Conservation (phyloP, 2,888 invertebrate genomes). For the Dasypolia templi region DNA sequence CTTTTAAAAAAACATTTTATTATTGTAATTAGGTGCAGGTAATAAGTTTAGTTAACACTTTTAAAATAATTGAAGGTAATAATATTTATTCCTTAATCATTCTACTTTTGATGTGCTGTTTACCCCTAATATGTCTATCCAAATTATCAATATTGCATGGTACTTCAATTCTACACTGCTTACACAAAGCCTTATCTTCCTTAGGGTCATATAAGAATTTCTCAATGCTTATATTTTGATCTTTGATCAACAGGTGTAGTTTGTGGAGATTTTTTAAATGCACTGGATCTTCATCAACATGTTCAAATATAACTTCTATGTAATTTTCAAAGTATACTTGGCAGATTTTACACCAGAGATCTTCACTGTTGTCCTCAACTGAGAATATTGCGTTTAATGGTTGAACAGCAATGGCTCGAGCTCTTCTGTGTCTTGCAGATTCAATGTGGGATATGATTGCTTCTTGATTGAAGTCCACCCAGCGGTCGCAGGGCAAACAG, state of each 20-base stretch:
- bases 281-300: slow-evolving; percentile 71
- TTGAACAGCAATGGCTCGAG: slow-evolving; percentile 74
- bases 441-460: slow-evolving; percentile 66
- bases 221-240: slow-evolving; percentile 74
- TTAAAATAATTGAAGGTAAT: neutral
- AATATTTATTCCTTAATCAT: neutral
- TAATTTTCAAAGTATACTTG: slow-evolving; percentile 76
- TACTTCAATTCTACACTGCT: slow-evolving; percentile 72
- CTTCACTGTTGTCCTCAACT: slow-evolving; percentile 71
- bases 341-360: slow-evolving; percentile 80
- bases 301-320: slow-evolving; percentile 74
- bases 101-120: slow-evolving; percentile 55
- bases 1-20: neutral
- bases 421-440: slow-evolving; percentile 68
- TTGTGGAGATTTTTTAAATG: slow-evolving; percentile 70
- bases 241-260: slow-evolving; percentile 71
- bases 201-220: slow-evolving; percentile 74
- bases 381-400: slow-evolving; percentile 79
- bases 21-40: neutral
- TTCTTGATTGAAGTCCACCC: slow-evolving; percentile 62
- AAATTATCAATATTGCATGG: slow-evolving; percentile 76
- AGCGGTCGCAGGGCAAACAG: slow-evolving; percentile 71
- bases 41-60: neutral
- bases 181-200: slow-evolving; percentile 75
- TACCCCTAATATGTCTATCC: slow-evolving; percentile 74